These are phyloP conservation scores for Microctonus hyperodae DNA, from an alignment of 2,888 invertebrate genomes.

Conservation along the genomic window DNA sequence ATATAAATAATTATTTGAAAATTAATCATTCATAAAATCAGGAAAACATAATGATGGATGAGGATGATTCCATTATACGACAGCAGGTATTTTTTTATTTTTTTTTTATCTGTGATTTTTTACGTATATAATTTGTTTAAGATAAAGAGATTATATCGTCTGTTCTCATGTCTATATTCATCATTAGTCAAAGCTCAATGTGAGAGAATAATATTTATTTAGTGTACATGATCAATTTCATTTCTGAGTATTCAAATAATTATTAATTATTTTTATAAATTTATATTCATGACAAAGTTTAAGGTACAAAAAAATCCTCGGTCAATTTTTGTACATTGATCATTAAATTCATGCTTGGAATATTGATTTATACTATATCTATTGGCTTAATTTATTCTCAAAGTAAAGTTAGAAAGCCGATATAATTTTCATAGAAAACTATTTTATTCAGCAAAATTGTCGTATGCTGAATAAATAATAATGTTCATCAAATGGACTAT, in stretches of 20 bases:
- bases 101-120: too few species aligned
- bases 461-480: background rate
- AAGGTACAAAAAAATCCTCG: too few species aligned
- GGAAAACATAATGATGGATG: background rate
- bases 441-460: background rate
- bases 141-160: background rate
- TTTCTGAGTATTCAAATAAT: background rate
- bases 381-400: background rate
- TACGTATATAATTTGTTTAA: too few species aligned
- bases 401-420: background rate
- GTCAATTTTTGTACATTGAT: background rate
- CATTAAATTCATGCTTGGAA: background rate
- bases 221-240: background rate
- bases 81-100: background rate
- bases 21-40: background rate
- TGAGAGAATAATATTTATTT: background rate
- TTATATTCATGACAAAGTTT: background rate
- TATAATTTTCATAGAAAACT: background rate
- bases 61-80: slow-evolving; percentile 11
- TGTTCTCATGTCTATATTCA: background rate
- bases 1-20: background rate
- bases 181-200: background rate
- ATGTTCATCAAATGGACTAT: background rate
- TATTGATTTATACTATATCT: background rate
- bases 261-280: background rate